phyloP scores from a whole-genome alignment of 2,888 invertebrate genomes.

The Plutella xylostella region DNA sequence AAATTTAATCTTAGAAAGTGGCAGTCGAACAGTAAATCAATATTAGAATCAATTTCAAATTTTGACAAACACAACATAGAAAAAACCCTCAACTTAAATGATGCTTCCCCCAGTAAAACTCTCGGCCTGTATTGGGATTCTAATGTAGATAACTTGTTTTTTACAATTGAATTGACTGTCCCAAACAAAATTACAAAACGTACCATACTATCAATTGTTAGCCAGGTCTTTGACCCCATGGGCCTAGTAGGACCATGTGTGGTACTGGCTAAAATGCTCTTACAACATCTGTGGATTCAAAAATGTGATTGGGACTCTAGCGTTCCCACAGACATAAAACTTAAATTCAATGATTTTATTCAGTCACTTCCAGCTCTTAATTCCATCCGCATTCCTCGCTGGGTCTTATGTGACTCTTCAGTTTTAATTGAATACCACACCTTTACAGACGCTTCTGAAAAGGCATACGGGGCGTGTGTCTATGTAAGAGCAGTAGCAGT shows the following conservation, averaged over 20 bases:
- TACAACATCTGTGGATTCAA: constrained; percentile 20
- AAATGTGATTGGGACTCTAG: constrained; percentile 21
- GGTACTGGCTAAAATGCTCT: constrained; percentile 20
- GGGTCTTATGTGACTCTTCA: constrained; percentile 9
- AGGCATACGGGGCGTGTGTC: constrained; percentile 11
- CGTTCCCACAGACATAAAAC: constrained; percentile 16
- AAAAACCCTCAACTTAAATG: not conserved
- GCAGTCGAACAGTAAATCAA: constrained; percentile 18
- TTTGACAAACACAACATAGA: not conserved
- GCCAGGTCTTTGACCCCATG: constrained; percentile 22
- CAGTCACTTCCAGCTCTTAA: constrained; percentile 13
- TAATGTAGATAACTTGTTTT: constrained; percentile 16
- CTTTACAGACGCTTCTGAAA: constrained; percentile 16
- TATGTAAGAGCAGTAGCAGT: constrained; percentile 6
- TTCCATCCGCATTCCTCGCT: constrained; percentile 17
- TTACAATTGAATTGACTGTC: constrained; percentile 15
- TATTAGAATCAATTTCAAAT: constrained; percentile 5
- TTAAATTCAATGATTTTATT: too few species aligned
- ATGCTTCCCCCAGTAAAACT: constrained; percentile 13
- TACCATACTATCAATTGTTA: constrained; percentile 17
- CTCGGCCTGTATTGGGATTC: constrained; percentile 22
- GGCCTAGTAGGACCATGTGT: constrained; percentile 22
- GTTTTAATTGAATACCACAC: constrained; percentile 18
- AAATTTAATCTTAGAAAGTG: constrained; percentile 20
- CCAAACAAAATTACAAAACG: constrained; percentile 21